Evolutionary conservation across 1,140 invertebrate species (phyloP).

Genomic region (Lepeophtheirus salmonis): DNA sequence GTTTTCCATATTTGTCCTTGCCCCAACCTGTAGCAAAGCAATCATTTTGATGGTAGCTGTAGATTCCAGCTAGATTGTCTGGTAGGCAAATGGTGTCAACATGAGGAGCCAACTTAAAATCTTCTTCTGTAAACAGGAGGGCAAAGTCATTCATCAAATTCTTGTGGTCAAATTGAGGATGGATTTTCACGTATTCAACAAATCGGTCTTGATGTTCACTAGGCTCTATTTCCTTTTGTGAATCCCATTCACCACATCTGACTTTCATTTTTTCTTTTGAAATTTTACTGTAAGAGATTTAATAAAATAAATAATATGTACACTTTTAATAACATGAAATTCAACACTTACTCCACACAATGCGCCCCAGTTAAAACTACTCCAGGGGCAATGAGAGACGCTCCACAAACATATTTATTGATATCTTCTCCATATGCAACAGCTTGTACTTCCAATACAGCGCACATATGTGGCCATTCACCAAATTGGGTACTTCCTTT

Average conservation of each 20-base stretch:
- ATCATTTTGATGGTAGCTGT: constrained; percentile 3
- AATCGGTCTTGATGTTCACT: constrained; percentile 25
- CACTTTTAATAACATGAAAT: neutral
- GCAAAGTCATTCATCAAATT: constrained; percentile 38
- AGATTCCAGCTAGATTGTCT: neutral
- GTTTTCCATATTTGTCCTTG: constrained; percentile 40
- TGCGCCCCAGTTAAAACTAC: constrained; percentile 36
- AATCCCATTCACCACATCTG: constrained; percentile 35
- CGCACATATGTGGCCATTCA: constrained; percentile 28
- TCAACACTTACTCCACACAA: constrained; percentile 25
- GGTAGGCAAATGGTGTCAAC: constrained; percentile 37
- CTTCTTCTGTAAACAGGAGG: constrained; percentile 35
- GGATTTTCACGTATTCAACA: constrained; percentile 25
- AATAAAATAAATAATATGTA: neutral
- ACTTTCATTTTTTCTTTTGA: constrained; percentile 27
- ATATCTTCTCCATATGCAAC: constrained; percentile 20
- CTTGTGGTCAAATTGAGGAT: constrained; percentile 29
- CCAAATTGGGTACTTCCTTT: constrained; percentile 25
- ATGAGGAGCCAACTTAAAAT: constrained; percentile 35
- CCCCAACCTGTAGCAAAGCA: constrained; percentile 72
- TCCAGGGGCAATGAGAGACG: constrained; percentile 31
- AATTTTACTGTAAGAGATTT: neutral
- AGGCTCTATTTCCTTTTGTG: constrained; percentile 25
- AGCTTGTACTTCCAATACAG: constrained; percentile 21
- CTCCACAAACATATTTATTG: constrained; percentile 30